These are phyloP conservation scores for Telenomus remus DNA, from an alignment of 1,140 invertebrate genomes.

Conservation along the genomic window DNA sequence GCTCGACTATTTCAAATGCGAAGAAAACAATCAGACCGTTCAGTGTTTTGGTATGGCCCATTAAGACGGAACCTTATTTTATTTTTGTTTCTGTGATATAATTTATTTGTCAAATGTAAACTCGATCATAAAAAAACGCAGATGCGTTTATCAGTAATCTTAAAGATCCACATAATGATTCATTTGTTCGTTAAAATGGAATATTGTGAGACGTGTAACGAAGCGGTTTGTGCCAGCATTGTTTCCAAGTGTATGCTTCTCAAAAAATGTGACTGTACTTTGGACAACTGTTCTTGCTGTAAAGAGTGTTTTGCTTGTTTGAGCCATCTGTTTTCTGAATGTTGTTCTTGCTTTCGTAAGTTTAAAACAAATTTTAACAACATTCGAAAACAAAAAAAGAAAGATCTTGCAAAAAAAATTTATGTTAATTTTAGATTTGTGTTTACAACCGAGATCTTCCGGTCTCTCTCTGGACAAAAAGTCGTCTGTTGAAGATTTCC, in stretches of 20 bases:
- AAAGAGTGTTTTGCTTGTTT: conserved; percentile 35
- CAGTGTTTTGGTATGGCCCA: too few species aligned
- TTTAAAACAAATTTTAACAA: conserved; percentile 1
- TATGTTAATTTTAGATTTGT: too few species aligned
- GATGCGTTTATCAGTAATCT: too few species aligned
- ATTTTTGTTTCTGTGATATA: too few species aligned
- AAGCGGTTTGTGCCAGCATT: conserved; percentile 38
- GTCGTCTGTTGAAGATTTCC: conserved; percentile 81
- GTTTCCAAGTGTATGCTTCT: conserved; percentile 33
- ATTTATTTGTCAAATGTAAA: too few species aligned
- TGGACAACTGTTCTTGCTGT: conserved; percentile 28
- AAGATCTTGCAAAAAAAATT: too few species aligned
- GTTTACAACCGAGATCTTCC: too few species aligned
- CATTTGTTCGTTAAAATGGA: conserved; percentile 2
- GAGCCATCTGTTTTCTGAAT: conserved; percentile 27
- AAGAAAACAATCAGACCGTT: too few species aligned
- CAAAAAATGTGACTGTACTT: conserved; percentile 24
- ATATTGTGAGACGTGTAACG: conserved; percentile 23
- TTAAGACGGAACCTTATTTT: too few species aligned
- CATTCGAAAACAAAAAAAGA: background rate
- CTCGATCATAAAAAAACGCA: too few species aligned
- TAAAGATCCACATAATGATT: background rate
- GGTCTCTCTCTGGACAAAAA: too few species aligned
- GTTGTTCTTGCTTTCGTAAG: conserved; percentile 41
- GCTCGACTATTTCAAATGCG: too few species aligned